Evolutionary conservation across 2,888 invertebrate species (phyloP).

Genomic region (Amphipoea oculea): DNA sequence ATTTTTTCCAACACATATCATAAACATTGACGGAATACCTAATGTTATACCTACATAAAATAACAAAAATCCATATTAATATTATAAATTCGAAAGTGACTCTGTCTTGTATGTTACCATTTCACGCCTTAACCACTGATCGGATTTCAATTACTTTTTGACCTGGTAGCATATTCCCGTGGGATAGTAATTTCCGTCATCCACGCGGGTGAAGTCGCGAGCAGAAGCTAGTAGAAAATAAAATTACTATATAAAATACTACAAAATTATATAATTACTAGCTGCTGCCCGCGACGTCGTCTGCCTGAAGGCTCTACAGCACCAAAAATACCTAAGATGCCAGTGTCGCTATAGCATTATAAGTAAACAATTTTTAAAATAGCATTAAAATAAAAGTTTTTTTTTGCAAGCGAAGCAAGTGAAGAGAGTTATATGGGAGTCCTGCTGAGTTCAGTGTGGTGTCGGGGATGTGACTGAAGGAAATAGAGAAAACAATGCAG

Average conservation of each 20-base stretch:
- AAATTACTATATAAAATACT: neutral
- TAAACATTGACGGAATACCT: neutral
- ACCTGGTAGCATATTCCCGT: neutral
- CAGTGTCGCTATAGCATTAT: too few relatives aligned
- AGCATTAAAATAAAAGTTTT: too few relatives aligned
- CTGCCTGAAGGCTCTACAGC: too few relatives aligned
- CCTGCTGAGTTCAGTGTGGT: too few relatives aligned
- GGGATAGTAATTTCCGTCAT: neutral
- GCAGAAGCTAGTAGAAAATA: neutral
- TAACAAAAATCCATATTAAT: neutral
- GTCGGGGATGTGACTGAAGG: too few relatives aligned
- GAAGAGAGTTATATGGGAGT: too few relatives aligned
- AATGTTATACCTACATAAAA: neutral
- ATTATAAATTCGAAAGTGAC: neutral
- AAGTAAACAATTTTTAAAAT: too few relatives aligned
- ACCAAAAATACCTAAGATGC: too few relatives aligned
- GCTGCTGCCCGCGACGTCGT: too few relatives aligned
- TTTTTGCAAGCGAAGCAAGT: too few relatives aligned
- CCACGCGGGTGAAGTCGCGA: neutral
- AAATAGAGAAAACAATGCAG: too few relatives aligned
- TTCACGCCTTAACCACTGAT: neutral
- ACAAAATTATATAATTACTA: neutral
- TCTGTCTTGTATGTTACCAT: neutral
- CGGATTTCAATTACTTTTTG: neutral
- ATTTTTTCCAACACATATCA: neutral